phyloP scores from a whole-genome alignment of 2,113 vertebrate genomes.

The Lophius piscatorius region DNA sequence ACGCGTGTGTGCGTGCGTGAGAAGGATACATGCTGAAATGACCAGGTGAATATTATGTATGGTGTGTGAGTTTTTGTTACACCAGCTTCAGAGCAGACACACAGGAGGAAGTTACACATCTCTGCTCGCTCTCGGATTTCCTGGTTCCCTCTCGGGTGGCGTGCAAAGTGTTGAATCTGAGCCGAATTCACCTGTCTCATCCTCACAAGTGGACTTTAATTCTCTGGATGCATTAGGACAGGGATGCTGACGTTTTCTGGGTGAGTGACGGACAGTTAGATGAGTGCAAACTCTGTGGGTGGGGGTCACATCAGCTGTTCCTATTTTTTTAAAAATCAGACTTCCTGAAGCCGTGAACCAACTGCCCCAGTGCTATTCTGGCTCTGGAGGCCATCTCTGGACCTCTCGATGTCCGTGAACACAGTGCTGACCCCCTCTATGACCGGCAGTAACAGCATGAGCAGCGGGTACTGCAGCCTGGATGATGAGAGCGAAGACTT shows the following conservation, averaged over 20 bases:
- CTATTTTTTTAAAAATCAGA: background rate
- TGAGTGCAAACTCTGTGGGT: slow-evolving; percentile 24
- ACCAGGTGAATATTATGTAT: slow-evolving; percentile 9
- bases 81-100: slow-evolving; percentile 26
- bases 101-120: slow-evolving; percentile 70
- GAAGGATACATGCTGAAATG: slow-evolving; percentile 1
- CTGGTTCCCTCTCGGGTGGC: slow-evolving; percentile 59
- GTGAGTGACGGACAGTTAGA: slow-evolving; percentile 26
- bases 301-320: slow-evolving; percentile 21
- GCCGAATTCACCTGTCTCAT: slow-evolving; percentile 55
- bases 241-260: slow-evolving; percentile 39
- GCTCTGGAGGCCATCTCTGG: slow-evolving; percentile 8
- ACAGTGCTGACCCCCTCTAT: slow-evolving; percentile 71
- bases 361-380: slow-evolving; percentile 4
- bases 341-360: slow-evolving; percentile 42
- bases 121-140: slow-evolving; percentile 66
- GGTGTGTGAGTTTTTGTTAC: slow-evolving; percentile 28
- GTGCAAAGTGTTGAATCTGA: slow-evolving; percentile 44
- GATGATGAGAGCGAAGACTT: slow-evolving; percentile 94
- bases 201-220: slow-evolving; percentile 39
- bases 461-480: slow-evolving; percentile 96
- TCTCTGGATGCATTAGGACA: slow-evolving; percentile 48
- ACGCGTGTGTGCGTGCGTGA: background rate
- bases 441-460: slow-evolving; percentile 91
- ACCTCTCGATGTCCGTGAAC: slow-evolving; percentile 73